Conservation (phyloP, 1,140 invertebrate genomes). For the Aphaenogaster floridana region DNA sequence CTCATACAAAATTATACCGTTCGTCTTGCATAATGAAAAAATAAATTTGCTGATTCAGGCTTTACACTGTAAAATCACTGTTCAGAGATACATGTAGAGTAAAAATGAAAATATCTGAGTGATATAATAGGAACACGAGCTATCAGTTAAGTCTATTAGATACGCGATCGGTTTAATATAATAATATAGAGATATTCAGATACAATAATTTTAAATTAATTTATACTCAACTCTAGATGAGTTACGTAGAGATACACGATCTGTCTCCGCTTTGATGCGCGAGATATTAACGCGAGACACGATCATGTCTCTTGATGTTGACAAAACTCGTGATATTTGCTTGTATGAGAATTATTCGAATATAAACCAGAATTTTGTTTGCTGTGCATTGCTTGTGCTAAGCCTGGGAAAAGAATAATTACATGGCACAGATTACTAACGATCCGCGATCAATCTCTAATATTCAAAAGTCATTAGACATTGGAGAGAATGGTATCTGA, state of each 20-base stretch:
- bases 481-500: conserved; percentile 10
- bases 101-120: not conserved
- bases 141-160: not conserved
- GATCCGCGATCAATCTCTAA: conserved; percentile 3
- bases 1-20: not conserved
- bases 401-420: not conserved
- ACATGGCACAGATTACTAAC: conserved; percentile 1
- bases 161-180: conserved; percentile 2
- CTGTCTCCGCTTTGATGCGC: not conserved
- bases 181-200: conserved; percentile 1
- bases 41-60: not conserved
- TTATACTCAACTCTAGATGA: conserved; percentile 8
- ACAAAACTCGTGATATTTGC: conserved; percentile 9
- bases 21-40: not conserved
- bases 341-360: not conserved
- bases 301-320: not conserved
- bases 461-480: not conserved
- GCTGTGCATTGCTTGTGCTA: not conserved
- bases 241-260: not conserved
- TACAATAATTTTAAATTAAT: conserved; percentile 13
- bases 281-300: not conserved
- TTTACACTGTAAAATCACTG: conserved; percentile 6
- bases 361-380: conserved; percentile 6
- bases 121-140: not conserved
- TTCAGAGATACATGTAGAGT: not conserved